phyloP scores from a whole-genome alignment of 2,797 vertebrate genomes.

The Ctenopoma multispine region DNA sequence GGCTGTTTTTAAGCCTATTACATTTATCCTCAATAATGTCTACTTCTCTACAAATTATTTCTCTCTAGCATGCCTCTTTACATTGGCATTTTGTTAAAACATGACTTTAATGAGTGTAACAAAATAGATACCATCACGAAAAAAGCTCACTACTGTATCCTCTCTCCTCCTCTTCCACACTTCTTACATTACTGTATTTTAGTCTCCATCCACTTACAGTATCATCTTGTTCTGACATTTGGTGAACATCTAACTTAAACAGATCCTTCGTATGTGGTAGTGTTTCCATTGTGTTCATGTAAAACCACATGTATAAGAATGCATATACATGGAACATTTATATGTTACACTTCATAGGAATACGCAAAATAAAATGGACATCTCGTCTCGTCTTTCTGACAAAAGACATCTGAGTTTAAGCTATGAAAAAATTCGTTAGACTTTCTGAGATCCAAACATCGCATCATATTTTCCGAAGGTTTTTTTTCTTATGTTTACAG shows the following conservation, averaged over 20 bases:
- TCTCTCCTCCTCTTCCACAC: constrained; percentile 16
- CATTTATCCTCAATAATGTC: background rate
- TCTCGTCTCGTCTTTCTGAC: constrained; percentile 46
- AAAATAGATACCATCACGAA: constrained; percentile 2
- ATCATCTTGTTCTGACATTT: constrained; percentile 40
- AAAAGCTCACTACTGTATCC: constrained; percentile 28
- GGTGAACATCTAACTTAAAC: constrained; percentile 28
- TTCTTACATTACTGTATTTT: constrained; percentile 3
- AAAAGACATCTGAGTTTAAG: constrained; percentile 24
- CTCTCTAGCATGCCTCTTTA: background rate
- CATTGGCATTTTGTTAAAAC: constrained; percentile 9
- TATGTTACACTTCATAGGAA: constrained; percentile 39
- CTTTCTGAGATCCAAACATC: constrained; percentile 12
- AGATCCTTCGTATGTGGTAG: constrained; percentile 26
- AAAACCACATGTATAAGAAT: constrained; percentile 54
- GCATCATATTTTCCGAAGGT: constrained; percentile 18
- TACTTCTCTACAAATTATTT: background rate
- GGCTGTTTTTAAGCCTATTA: background rate
- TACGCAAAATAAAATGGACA: constrained; percentile 48
- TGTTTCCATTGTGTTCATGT: constrained; percentile 45
- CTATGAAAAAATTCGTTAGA: constrained; percentile 21
- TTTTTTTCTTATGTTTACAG: constrained; percentile 28
- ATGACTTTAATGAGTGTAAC: constrained; percentile 9
- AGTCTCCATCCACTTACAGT: constrained; percentile 6
- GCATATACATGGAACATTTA: constrained; percentile 39